phyloP scores from a whole-genome alignment of 2,888 invertebrate species.

The Calameuta idolon region DNA sequence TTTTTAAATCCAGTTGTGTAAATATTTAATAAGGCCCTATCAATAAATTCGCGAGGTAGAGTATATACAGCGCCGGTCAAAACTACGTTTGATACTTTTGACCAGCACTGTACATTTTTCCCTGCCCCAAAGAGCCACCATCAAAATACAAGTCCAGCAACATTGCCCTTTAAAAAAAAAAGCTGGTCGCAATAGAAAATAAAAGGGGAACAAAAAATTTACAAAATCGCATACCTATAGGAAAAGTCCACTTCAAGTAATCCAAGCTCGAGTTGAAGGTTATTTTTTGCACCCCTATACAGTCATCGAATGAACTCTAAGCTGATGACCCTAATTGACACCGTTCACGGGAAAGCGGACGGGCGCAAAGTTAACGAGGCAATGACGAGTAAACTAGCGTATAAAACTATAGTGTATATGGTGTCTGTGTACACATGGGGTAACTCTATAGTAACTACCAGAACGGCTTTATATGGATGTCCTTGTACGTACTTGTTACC shows the following conservation, averaged over 20 bases:
- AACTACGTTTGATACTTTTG: too few species aligned
- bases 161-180: neutral
- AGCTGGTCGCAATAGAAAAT: neutral
- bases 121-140: neutral
- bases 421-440: neutral
- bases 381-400: neutral
- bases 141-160: neutral
- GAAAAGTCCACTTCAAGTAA: neutral
- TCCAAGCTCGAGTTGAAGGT: neutral
- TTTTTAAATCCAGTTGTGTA: neutral
- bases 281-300: neutral
- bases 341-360: neutral
- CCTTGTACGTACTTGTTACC: neutral
- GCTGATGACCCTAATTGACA: neutral
- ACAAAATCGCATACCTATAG: neutral
- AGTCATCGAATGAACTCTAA: neutral
- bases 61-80: neutral
- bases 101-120: too few species aligned
- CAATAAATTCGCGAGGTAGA: neutral
- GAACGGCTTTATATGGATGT: neutral
- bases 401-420: neutral
- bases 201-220: neutral
- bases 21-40: neutral
- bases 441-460: neutral
- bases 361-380: neutral